Evolutionary conservation across 1,140 invertebrate species (phyloP), one percentile per base, ranked within the genome.

Genomic region (Sipha flava): DNA sequence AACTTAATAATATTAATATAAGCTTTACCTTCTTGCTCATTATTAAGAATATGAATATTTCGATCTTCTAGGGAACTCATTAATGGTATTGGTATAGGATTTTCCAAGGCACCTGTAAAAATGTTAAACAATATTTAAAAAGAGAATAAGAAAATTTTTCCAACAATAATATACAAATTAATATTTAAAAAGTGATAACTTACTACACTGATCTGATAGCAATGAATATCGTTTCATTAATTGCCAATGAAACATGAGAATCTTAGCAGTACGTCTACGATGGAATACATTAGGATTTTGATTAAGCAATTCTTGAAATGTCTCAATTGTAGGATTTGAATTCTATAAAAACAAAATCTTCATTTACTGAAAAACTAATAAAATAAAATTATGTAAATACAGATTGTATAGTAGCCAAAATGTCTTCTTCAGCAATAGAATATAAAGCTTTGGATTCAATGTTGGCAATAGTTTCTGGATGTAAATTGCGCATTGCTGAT

Each of bases 191-290:
- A 79, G 54, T 59, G 3, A 73, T n/a, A 88, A 87, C 83, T 89
- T 90, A 82, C 94, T 90, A 73, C 89, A 89, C 88, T 98, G 96
- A 87, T 98, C 96, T 0, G 94, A 92, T 45, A 99, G 85, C 2
- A 99, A 87, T 83, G 95, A 92, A 85, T 97, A 97, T 83, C 98
- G 95, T 85, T 96, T 96, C 86, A 99, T 90, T 29, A 95, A 87
- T 80, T 93, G 89, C 97, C 97, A 99, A 86, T 98, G 95, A 45
- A 90, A 90, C 83, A 93, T 88, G 37, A 99, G 86, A 14, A 91
- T 87, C 87, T 95, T 96, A 1, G 94, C 88, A 18, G 95, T 98
- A 82, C 97, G 89, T 29, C 92, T 90, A 62, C 91, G 90, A 86
- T 96, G 94, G 86, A 99, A 98, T 1, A 92, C 88, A 81, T 93